Percentiles rank a stretch among this genome's conserved stretches.
These are phyloP conservation scores for Spodoptera picta DNA, from an alignment of 2,888 invertebrate genomes.

Conservation along the genomic window DNA sequence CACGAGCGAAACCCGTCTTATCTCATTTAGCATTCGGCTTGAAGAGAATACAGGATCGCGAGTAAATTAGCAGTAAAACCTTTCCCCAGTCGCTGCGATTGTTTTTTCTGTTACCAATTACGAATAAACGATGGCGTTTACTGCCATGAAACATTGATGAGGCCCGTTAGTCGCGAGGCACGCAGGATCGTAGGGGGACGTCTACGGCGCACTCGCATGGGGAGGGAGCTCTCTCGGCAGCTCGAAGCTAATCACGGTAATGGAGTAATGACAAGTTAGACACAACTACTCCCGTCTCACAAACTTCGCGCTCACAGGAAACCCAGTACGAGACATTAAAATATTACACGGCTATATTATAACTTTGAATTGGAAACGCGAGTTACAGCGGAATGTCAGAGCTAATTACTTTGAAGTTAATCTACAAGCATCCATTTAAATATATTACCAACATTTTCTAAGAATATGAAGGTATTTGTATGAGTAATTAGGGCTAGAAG, in stretches of 20 bases:
- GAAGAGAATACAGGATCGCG: constrained; percentile 61
- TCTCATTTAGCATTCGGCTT: constrained; percentile 71
- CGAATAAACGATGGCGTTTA: constrained; percentile 78
- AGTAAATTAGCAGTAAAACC: constrained; percentile 78
- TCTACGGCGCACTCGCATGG: constrained; percentile 45
- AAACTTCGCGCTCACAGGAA: constrained; percentile 62
- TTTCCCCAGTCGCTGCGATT: constrained; percentile 70
- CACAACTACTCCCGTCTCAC: constrained; percentile 64
- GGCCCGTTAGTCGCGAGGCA: constrained; percentile 65
- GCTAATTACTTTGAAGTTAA: constrained; percentile 43
- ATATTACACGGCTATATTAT: constrained; percentile 57
- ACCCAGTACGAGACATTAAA: constrained; percentile 61
- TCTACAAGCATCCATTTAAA: constrained; percentile 33
- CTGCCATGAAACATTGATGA: constrained; percentile 84
- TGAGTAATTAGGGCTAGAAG: background rate
- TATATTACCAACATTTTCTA: constrained; percentile 16
- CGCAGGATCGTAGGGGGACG: constrained; percentile 51
- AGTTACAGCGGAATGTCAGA: constrained; percentile 33
- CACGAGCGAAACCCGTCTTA: constrained; percentile 47
- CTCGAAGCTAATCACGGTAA: constrained; percentile 79
- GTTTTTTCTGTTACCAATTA: constrained; percentile 84
- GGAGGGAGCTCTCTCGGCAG: constrained; percentile 34
- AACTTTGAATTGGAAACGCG: constrained; percentile 56
- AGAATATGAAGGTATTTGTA: constrained; percentile 5
- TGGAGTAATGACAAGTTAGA: constrained; percentile 82